Percentiles rank a stretch among this genome's conserved stretches.
Conservation (phyloP, 2,797 vertebrate species). For the Acridotheres tristis region DNA sequence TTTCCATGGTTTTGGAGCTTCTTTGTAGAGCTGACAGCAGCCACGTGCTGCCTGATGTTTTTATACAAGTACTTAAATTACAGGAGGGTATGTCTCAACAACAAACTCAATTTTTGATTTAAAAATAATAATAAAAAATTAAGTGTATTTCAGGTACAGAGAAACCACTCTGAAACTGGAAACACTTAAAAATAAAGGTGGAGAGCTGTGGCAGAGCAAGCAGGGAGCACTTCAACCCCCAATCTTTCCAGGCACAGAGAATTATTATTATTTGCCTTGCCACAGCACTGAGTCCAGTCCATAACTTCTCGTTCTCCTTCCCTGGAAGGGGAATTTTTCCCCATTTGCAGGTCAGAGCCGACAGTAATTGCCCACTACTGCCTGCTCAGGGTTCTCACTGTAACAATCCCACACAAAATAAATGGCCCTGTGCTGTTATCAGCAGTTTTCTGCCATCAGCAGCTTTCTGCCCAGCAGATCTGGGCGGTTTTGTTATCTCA, state of each 20-base stretch:
- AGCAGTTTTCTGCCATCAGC: not conserved
- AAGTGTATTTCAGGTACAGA: not conserved
- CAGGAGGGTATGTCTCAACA: not conserved
- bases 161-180: not conserved
- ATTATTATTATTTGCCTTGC: not conserved
- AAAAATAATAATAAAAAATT: too few species aligned
- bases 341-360: constrained; percentile 41
- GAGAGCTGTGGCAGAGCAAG: not conserved
- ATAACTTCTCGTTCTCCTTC: constrained; percentile 43
- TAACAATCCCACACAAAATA: not conserved
- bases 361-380: constrained; percentile 47
- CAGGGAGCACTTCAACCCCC: not conserved
- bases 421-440: not conserved
- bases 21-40: not conserved
- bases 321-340: constrained; percentile 12
- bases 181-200: not conserved
- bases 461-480: not conserved
- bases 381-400: not conserved
- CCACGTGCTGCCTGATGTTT: not conserved
- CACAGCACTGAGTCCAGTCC: not conserved
- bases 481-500: not conserved
- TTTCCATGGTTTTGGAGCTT: not conserved
- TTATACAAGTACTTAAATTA: not conserved
- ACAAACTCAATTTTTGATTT: not conserved
- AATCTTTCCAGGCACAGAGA: not conserved